phyloP scores from a whole-genome alignment of 2,797 vertebrate species.

The Sebastes iracundus region DNA sequence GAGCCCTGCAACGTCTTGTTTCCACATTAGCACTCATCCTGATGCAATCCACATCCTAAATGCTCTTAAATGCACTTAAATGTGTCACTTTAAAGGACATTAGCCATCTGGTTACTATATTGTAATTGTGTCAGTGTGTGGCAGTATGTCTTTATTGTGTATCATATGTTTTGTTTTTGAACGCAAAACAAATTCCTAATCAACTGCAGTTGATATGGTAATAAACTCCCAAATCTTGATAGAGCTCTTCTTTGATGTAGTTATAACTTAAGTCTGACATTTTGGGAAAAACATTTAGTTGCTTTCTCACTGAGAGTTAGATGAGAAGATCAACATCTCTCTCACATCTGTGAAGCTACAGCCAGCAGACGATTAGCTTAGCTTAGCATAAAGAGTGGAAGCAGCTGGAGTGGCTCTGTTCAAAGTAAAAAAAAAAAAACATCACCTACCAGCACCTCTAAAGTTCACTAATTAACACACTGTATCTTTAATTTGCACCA shows the following conservation, averaged over 20 bases:
- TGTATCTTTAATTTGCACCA: background rate
- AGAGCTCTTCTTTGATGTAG: background rate
- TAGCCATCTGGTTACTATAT: too few relatives aligned
- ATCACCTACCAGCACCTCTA: background rate
- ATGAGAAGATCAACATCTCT: background rate
- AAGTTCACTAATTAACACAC: background rate
- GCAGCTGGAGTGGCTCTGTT: background rate
- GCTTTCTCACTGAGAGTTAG: background rate
- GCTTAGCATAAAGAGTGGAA: background rate
- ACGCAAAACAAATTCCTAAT: too few relatives aligned
- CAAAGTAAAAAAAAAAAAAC: background rate
- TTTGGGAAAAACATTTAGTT: background rate
- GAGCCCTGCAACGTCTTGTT: background rate
- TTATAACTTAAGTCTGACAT: background rate
- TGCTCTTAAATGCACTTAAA: too few relatives aligned
- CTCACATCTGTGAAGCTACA: background rate
- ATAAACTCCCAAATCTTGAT: too few relatives aligned
- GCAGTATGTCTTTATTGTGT: too few relatives aligned
- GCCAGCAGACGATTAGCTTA: background rate
- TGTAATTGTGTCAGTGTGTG: too few relatives aligned
- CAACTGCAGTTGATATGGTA: too few relatives aligned
- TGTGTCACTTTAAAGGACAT: too few relatives aligned
- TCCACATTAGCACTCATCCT: too few relatives aligned
- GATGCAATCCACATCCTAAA: too few relatives aligned
- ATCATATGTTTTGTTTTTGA: too few relatives aligned